Conservation (phyloP, 1,140 invertebrate genomes). For the Eupristina koningsbergeri region DNA sequence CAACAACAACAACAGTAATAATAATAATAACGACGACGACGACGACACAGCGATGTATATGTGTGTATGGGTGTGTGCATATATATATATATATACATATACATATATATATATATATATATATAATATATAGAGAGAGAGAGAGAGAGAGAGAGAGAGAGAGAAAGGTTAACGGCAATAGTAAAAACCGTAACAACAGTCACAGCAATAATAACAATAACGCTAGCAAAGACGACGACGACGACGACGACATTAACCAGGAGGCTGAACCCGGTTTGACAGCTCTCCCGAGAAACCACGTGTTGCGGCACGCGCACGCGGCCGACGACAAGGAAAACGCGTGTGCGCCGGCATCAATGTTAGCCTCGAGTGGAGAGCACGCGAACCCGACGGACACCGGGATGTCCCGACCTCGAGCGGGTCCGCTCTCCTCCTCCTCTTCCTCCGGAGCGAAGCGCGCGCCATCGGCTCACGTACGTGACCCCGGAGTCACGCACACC, state of each 20-base stretch:
- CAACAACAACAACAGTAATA: neutral
- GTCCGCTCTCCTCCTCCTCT: no score
- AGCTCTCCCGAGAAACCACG: conserved; percentile 41
- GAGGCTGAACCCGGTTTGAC: conserved; percentile 20
- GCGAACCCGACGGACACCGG: neutral
- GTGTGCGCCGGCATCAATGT: neutral
- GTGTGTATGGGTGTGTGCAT: no score
- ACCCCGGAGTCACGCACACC: neutral
- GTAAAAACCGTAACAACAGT: no score
- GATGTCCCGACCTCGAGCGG: no score
- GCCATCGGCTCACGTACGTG: neutral
- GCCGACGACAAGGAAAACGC: neutral
- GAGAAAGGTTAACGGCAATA: no score
- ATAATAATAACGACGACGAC: neutral
- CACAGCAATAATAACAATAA: neutral
- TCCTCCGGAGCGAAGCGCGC: neutral
- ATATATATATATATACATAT: no score
- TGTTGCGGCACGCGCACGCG: conserved; percentile 44
- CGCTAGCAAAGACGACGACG: neutral
- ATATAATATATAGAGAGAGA: no score
- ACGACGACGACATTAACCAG: conserved; percentile 13
- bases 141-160: no score
- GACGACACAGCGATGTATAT: no score
- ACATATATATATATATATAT: no score
- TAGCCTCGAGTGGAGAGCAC: no score